phyloP scores from a whole-genome alignment of 2,888 invertebrate genomes.

The Amblyteles armatorius region DNA sequence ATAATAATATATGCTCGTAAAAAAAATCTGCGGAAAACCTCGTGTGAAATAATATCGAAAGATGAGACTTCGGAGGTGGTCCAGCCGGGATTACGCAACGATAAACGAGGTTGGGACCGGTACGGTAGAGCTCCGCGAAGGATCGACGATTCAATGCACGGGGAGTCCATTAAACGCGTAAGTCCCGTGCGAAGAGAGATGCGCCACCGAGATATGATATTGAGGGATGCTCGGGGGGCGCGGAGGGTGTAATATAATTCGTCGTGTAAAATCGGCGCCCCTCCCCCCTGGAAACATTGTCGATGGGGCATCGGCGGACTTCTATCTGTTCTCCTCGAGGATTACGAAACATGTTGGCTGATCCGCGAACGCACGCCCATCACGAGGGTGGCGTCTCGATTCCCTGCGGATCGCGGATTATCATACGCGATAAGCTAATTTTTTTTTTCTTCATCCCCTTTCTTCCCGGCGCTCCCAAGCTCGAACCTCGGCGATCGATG shows the following conservation, averaged over 20 bases:
- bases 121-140: constrained; percentile 37
- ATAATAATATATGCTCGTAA: not conserved
- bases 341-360: constrained; percentile 83
- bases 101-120: constrained; percentile 47
- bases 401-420: constrained; percentile 78
- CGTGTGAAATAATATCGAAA: constrained; percentile 53
- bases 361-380: constrained; percentile 81
- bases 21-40: constrained; percentile 12
- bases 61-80: constrained; percentile 30
- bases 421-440: constrained; percentile 81
- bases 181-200: constrained; percentile 84
- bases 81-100: constrained; percentile 52
- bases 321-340: constrained; percentile 78
- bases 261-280: constrained; percentile 68
- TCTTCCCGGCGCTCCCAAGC: constrained; percentile 42
- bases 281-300: constrained; percentile 35
- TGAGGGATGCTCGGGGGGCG: constrained; percentile 19
- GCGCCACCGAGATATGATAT: constrained; percentile 80
- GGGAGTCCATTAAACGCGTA: constrained; percentile 82
- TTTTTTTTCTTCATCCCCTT: constrained; percentile 69
- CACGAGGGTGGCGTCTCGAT: constrained; percentile 63
- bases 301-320: constrained; percentile 76
- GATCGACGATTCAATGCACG: constrained; percentile 50
- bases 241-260: constrained; percentile 80
- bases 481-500: constrained; percentile 26